phyloP scores from a whole-genome alignment of 2,113 vertebrate species.

The Nannospalax galili region DNA sequence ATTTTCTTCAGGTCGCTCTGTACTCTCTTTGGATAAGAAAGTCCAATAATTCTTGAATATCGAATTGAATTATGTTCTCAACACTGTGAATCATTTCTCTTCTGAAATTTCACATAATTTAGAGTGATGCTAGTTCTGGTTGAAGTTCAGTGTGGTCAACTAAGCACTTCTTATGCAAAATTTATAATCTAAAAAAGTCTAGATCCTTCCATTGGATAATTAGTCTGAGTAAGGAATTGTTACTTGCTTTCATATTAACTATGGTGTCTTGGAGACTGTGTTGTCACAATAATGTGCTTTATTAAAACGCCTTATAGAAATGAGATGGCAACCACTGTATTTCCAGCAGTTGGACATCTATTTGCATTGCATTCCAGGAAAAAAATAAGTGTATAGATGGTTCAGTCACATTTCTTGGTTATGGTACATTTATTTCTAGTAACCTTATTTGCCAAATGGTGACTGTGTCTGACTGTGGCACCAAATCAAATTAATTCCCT shows the following conservation, averaged over 20 bases:
- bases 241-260: slow-evolving; percentile 13
- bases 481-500: not conserved
- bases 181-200: not conserved
- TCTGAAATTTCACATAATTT: slow-evolving; percentile 15
- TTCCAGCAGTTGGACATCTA: not conserved
- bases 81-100: not conserved
- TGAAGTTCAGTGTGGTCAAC: not conserved
- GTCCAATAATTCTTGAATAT: not conserved
- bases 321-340: not conserved
- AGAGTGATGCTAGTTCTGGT: not conserved
- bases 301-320: not conserved
- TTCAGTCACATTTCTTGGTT: not conserved
- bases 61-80: not conserved
- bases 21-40: slow-evolving; percentile 1
- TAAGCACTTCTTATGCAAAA: not conserved
- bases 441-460: not conserved
- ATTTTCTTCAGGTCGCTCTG: slow-evolving; percentile 44
- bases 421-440: slow-evolving; percentile 21
- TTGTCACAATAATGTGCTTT: not conserved
- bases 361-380: not conserved
- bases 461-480: not conserved
- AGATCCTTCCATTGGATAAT: not conserved
- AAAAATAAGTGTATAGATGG: not conserved
- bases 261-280: not conserved
- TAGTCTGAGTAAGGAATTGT: not conserved